These are phyloP conservation scores for Cassiopea andromeda DNA, from an alignment of 30 jellyfish, hydroid and myxozoan genomes.

Conservation along the genomic window DNA sequence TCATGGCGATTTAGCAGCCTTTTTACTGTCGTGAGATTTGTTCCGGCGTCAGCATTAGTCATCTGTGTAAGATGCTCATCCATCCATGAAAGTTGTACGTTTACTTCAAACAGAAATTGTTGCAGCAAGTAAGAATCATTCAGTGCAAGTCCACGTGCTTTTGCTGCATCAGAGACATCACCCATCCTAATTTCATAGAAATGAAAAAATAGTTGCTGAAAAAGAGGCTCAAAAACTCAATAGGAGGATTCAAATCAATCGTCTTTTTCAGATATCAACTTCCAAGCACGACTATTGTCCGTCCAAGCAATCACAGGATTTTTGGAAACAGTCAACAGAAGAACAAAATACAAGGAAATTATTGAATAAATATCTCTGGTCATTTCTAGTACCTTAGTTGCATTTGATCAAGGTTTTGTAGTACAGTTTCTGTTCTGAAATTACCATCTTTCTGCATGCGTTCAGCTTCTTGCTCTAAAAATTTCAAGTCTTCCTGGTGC, in stretches of 20 bases:
- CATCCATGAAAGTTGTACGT: constrained; percentile 55
- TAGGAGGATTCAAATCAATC: background rate
- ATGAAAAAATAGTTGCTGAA: too few species aligned
- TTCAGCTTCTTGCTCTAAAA: constrained; percentile 15
- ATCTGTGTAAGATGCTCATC: constrained; percentile 53
- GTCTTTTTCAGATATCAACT: too few species aligned
- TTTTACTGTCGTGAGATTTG: constrained; percentile 52
- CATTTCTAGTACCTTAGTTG: constrained; percentile 13
- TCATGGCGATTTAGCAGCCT: constrained; percentile 64
- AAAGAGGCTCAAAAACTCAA: too few species aligned
- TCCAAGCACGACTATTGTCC: too few species aligned
- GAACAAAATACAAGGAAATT: background rate
- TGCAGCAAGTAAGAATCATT: constrained; percentile 49
- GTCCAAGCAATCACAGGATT: background rate
- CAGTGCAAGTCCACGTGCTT: constrained; percentile 6
- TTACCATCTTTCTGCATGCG: constrained; percentile 55
- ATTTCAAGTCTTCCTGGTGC: constrained; percentile 30
- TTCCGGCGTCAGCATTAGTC: constrained; percentile 44
- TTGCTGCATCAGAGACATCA: constrained; percentile 19
- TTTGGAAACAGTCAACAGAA: background rate
- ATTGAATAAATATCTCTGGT: background rate
- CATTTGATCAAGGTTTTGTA: background rate
- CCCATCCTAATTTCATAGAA: constrained; percentile 40
- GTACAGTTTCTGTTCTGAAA: constrained; percentile 12
- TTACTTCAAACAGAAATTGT: constrained; percentile 58